A percentile compares a stretch with the other conserved stretches of the same genome.
Evolutionary conservation across 2,113 vertebrate species (phyloP).

Genomic region (Platycercus adscitus): DNA sequence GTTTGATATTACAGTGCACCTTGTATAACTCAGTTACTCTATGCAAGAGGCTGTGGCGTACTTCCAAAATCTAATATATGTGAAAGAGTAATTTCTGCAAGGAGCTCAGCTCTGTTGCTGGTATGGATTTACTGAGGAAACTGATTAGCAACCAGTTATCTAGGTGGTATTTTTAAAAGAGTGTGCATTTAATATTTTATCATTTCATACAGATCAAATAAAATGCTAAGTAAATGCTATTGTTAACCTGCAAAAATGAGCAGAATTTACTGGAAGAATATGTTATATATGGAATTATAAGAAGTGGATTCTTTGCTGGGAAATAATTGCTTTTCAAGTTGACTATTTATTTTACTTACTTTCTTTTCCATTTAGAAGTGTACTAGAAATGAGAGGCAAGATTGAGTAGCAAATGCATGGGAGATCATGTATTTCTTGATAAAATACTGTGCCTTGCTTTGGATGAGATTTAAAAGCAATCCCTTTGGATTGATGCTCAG

Average conservation of each 20-base stretch:
- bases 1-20: not conserved
- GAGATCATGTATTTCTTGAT: constrained; percentile 23
- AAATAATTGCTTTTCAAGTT: constrained; percentile 35
- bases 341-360: not conserved
- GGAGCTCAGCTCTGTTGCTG: not conserved
- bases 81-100: not conserved
- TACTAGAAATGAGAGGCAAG: constrained; percentile 30
- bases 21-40: not conserved
- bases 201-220: not conserved
- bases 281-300: not conserved
- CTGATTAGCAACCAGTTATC: not conserved
- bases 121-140: not conserved
- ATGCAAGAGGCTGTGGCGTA: not conserved
- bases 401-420: constrained; percentile 1
- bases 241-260: not conserved
- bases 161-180: not conserved
- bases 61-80: not conserved
- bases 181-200: constrained; percentile 9
- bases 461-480: not conserved
- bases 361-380: constrained; percentile 1
- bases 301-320: not conserved
- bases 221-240: not conserved
- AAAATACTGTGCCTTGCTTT: not conserved
- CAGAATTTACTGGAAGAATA: not conserved
- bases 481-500: not conserved